These are phyloP conservation scores for Oscheius sp. DNA, from an alignment of 1,140 invertebrate genomes.

Conservation along the genomic window DNA sequence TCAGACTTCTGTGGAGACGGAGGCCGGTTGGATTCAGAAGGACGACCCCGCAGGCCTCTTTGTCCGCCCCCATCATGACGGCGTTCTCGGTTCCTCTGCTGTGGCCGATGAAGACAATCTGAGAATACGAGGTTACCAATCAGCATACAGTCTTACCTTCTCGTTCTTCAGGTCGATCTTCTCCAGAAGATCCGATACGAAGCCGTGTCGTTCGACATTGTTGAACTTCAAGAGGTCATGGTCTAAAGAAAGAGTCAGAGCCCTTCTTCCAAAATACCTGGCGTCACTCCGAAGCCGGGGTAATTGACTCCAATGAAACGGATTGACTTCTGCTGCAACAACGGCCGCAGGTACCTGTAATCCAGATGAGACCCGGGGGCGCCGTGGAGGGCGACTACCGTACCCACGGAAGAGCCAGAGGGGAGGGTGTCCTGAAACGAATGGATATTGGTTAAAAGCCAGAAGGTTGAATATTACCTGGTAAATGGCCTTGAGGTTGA, in stretches of 20 bases:
- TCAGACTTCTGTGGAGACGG: conserved; percentile 32
- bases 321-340: conserved; percentile 5
- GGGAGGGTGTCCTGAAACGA: conserved; percentile 41
- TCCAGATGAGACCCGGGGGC: conserved; percentile 41
- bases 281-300: conserved; percentile 40
- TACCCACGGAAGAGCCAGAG: conserved; percentile 34
- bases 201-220: conserved; percentile 35
- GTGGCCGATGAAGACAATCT: conserved; percentile 38
- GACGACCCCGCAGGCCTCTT: conserved; percentile 18
- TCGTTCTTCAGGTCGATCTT: neutral
- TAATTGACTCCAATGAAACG: conserved; percentile 43
- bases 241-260: conserved; percentile 9
- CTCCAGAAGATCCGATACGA: conserved; percentile 28
- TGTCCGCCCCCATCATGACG: conserved; percentile 13
- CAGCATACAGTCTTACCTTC: neutral
- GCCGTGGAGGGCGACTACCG: conserved; percentile 38
- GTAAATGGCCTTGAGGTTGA: neutral
- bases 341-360: conserved; percentile 38
- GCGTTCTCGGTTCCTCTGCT: conserved; percentile 43
- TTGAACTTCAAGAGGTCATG: conserved; percentile 21
- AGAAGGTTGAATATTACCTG: neutral
- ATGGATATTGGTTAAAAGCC: conserved; percentile 1
- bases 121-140: neutral
- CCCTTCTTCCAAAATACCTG: neutral
- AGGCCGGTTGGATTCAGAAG: conserved; percentile 40